Percentiles rank a stretch among this genome's conserved stretches.
Conservation (phyloP, 2,113 vertebrate genomes). For the Forbesichthys agassizii region DNA sequence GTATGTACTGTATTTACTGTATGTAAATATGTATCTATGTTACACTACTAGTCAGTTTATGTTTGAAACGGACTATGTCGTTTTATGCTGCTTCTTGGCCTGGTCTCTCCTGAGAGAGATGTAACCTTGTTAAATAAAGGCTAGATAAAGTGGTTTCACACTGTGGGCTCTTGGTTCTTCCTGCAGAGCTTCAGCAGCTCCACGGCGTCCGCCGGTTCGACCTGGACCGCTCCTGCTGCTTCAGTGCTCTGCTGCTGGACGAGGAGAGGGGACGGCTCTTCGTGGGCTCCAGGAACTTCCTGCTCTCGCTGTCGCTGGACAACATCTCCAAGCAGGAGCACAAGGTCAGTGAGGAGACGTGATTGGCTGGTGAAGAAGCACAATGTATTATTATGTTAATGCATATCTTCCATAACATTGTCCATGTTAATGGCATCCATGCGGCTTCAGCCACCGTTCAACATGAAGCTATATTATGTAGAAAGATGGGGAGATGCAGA, state of each 20-base stretch:
- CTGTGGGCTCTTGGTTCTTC: background rate
- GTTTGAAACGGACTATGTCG: too few relatives aligned
- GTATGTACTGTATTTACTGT: too few relatives aligned
- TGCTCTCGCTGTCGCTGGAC: slow-evolving; percentile 90
- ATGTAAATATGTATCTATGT: too few relatives aligned
- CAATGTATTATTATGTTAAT: background rate
- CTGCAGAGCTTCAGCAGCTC: slow-evolving; percentile 84
- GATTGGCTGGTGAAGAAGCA: background rate
- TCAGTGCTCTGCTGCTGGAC: slow-evolving; percentile 87
- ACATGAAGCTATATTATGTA: background rate
- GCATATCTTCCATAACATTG: background rate
- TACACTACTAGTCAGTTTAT: too few relatives aligned
- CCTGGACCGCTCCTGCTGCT: slow-evolving; percentile 91
- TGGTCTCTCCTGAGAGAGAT: too few relatives aligned
- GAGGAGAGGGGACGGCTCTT: slow-evolving; percentile 93
- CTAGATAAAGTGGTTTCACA: background rate
- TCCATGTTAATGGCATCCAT: background rate
- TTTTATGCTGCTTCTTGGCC: too few relatives aligned
- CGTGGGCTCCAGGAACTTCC: slow-evolving; percentile 88
- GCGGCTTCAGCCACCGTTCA: background rate
- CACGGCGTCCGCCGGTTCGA: slow-evolving; percentile 84
- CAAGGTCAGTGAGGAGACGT: slow-evolving; percentile 76
- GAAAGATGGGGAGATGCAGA: background rate
- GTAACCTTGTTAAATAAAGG: too few relatives aligned
- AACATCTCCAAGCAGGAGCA: slow-evolving; percentile 90